These are phyloP conservation scores for Pangasianodon hypophthalmus DNA, from an alignment of 2,113 vertebrate genomes.

Conservation along the genomic window DNA sequence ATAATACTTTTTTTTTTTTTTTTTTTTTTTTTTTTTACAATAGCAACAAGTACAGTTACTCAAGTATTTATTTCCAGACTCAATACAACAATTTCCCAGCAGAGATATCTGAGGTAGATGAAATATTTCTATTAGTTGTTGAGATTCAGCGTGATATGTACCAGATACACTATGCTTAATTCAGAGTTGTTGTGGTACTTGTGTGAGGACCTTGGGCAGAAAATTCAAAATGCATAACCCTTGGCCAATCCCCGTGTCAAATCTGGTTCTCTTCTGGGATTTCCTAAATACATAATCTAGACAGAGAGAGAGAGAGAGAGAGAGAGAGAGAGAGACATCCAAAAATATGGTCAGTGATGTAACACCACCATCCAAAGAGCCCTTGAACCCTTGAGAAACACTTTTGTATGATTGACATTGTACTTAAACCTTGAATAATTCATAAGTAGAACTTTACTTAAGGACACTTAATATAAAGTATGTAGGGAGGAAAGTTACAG, in stretches of 20 bases:
- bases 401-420: background rate
- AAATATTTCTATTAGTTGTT: background rate
- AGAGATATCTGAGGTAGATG: background rate
- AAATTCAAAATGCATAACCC: background rate
- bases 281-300: background rate
- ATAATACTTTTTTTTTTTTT: no score
- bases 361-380: background rate
- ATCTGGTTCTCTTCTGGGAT: background rate
- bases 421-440: background rate
- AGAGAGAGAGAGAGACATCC: background rate
- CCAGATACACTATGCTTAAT: background rate
- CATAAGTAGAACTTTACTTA: background rate
- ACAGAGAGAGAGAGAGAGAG: background rate
- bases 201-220: background rate
- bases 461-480: background rate
- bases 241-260: background rate
- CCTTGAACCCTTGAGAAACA: background rate
- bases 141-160: background rate
- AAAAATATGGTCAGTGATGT: background rate
- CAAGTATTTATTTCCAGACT: no score
- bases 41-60: no score
- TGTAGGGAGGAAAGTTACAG: slow-evolving; percentile 3
- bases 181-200: background rate
- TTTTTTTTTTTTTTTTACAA: no score
- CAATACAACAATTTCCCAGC: no score